A percentile compares a stretch with the other conserved stretches of the same genome.
Evolutionary conservation across 2,888 invertebrate genomes (phyloP).

Genomic region (Apomyelois bistriatella): DNA sequence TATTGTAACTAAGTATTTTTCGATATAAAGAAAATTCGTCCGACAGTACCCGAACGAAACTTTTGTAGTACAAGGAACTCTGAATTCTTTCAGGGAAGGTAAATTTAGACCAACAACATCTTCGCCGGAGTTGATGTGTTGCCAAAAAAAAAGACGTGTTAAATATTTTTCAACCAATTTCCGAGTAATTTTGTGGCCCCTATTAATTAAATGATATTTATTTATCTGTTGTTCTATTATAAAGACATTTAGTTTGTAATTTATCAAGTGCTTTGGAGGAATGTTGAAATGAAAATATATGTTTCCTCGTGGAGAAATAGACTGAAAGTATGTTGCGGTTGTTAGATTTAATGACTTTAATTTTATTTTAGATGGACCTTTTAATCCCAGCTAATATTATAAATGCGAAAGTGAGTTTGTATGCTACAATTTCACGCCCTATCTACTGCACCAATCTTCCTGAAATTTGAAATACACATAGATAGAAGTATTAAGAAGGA

Average conservation of each 20-base stretch:
- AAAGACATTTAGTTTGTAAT: conserved; percentile 3
- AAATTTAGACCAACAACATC: not conserved
- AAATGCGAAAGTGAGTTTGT: no score
- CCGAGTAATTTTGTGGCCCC: not conserved
- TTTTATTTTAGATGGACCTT: not conserved
- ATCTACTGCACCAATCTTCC: no score
- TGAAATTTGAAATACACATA: no score
- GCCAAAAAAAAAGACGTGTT: not conserved
- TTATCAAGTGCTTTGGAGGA: not conserved
- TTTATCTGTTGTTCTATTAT: conserved; percentile 14
- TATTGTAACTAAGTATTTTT: no score
- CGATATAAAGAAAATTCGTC: no score
- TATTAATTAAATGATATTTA: not conserved
- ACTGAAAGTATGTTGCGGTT: not conserved
- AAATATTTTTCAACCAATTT: not conserved
- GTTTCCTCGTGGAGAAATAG: not conserved
- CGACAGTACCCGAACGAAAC: not conserved
- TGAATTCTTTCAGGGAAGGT: not conserved
- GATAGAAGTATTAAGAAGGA: no score
- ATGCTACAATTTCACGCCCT: no score
- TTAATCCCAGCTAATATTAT: no score
- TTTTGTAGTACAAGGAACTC: conserved; percentile 1
- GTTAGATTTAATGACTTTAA: not conserved
- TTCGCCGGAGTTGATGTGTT: not conserved
- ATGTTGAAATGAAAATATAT: not conserved